A percentile compares a stretch with the other conserved stretches of the same genome.
Evolutionary conservation across 2,797 vertebrate genomes (phyloP).

Genomic region (Pantherophis alleghaniensis): DNA sequence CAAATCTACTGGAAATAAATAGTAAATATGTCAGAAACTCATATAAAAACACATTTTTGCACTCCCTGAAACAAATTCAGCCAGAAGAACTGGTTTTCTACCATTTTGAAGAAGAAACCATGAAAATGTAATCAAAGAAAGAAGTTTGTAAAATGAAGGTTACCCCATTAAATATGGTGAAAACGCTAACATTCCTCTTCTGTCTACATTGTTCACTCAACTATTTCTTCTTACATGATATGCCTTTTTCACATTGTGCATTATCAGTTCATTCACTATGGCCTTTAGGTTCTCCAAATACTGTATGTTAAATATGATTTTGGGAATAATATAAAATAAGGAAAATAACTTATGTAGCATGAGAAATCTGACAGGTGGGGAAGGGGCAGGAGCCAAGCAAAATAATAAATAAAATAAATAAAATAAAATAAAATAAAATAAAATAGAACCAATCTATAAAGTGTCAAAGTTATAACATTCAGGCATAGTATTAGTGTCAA

Average conservation of each 20-base stretch:
- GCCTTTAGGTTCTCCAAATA: background rate
- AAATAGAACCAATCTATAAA: background rate
- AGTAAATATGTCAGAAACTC: background rate
- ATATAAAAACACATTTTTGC: background rate
- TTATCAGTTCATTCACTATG: background rate
- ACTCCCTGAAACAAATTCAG: background rate
- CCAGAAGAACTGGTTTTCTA: background rate
- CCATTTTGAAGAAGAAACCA: background rate
- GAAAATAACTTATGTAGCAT: background rate
- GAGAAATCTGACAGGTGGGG: background rate
- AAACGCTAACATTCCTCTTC: background rate
- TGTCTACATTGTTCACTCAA: background rate
- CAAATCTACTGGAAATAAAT: background rate
- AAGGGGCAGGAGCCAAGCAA: background rate
- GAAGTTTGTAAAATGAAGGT: background rate
- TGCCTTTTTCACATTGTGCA: background rate
- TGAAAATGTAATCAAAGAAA: background rate
- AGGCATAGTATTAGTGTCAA: background rate
- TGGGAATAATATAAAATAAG: background rate
- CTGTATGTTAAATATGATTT: background rate
- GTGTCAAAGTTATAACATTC: background rate
- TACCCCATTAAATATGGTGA: background rate
- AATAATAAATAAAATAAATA: too few species aligned
- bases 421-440: background rate
- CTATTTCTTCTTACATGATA: background rate